Conservation (phyloP, 2,888 invertebrate species). For the Aphodius sticticus region DNA sequence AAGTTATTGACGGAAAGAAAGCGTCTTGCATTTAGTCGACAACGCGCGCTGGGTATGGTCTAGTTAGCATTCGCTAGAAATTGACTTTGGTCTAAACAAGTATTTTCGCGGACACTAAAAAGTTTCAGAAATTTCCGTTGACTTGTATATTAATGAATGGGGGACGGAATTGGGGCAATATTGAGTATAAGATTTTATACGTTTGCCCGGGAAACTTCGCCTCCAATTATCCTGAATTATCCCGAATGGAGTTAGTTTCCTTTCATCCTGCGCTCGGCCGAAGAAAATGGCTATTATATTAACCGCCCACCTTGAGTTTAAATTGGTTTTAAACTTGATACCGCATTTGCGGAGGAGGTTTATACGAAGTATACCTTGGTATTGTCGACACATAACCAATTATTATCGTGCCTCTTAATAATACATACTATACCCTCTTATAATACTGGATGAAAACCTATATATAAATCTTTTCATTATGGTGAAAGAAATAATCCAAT, state of each 20-base stretch:
- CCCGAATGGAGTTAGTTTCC: background rate
- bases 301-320: background rate
- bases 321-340: background rate
- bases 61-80: background rate
- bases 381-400: too few species aligned
- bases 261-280: background rate
- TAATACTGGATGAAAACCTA: too few species aligned
- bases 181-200: background rate
- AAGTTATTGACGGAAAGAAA: background rate
- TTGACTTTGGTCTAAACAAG: conserved; percentile 4
- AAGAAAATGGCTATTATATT: background rate
- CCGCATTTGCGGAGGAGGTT: background rate
- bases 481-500: too few species aligned
- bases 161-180: background rate
- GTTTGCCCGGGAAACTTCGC: background rate
- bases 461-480: too few species aligned
- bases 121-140: background rate
- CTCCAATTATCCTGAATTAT: background rate
- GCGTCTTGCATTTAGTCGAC: background rate
- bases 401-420: too few species aligned
- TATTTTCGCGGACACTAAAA: background rate
- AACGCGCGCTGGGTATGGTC: background rate
- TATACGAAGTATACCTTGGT: background rate
- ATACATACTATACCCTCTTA: too few species aligned
- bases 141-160: background rate